Conservation (phyloP, 2,888 invertebrate species). For the Pandemis heparana region DNA sequence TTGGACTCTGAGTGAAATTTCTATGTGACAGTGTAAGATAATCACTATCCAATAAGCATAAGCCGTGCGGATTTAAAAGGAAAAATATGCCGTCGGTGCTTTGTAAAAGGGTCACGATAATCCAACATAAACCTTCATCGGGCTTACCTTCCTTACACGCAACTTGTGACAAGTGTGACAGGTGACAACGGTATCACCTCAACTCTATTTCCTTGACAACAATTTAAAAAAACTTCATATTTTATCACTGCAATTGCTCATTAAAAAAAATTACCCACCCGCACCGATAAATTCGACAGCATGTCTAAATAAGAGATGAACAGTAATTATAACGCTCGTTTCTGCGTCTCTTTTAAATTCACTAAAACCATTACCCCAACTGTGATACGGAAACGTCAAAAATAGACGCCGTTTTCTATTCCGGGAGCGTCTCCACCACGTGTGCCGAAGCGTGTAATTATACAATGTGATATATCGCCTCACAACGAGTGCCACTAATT, state of each 20-base stretch:
- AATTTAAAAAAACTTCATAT: no score
- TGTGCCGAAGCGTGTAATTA: conserved; percentile 33
- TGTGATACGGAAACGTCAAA: conserved; percentile 5
- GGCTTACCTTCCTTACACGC: background rate
- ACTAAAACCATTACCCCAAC: background rate
- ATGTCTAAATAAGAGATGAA: background rate
- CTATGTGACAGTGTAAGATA: conserved; percentile 3
- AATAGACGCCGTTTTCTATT: conserved; percentile 23
- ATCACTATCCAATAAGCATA: conserved; percentile 10
- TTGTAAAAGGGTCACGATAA: background rate
- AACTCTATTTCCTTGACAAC: no score
- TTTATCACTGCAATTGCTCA: no score
- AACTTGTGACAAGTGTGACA: background rate
- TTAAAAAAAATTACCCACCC: no score
- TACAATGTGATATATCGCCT: conserved; percentile 23
- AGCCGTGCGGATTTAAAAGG: background rate
- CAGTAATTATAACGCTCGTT: background rate
- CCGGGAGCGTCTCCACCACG: conserved; percentile 15
- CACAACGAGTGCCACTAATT: conserved; percentile 31
- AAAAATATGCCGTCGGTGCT: background rate
- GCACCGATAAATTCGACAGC: background rate
- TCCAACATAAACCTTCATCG: background rate
- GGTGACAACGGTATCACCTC: background rate
- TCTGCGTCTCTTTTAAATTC: background rate
- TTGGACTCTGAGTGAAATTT: conserved; percentile 44